Percentiles rank a stretch among this genome's conserved stretches.
Conservation (phyloP, 2,888 invertebrate genomes). For the Latrodectus elegans region DNA sequence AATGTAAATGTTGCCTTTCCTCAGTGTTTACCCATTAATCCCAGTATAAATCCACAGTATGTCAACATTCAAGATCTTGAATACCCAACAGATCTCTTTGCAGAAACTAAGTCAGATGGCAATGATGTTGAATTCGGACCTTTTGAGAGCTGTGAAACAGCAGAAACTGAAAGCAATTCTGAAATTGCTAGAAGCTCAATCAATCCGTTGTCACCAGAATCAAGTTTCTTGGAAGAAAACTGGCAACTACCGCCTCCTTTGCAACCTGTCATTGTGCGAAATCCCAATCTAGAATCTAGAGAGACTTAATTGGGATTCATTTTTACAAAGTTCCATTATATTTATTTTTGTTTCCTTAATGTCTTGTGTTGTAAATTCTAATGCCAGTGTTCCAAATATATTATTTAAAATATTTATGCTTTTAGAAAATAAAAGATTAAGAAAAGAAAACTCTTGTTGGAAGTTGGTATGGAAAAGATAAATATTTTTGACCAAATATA, state of each 20-base stretch:
- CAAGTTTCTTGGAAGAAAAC: conserved; percentile 40
- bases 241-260: conserved; percentile 59
- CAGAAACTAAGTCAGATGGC: conserved; percentile 29
- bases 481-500: no score
- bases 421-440: no score
- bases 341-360: background rate
- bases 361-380: background rate
- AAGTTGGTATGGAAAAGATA: no score
- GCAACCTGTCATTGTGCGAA: conserved; percentile 53
- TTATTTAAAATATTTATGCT: no score
- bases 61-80: conserved; percentile 56
- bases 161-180: background rate
- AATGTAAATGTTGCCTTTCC: background rate
- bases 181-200: background rate
- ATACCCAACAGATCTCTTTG: conserved; percentile 57
- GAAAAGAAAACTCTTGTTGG: no score
- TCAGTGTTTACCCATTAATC: background rate
- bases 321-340: background rate
- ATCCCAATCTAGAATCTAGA: conserved; percentile 20
- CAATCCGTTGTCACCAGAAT: conserved; percentile 51
- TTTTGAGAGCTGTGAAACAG: conserved; percentile 30
- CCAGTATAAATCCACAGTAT: conserved; percentile 5
- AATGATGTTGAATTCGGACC: conserved; percentile 38
- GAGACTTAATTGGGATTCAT: conserved; percentile 1
- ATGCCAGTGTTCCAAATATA: no score